phyloP scores from a whole-genome alignment of 2,113 vertebrate genomes.

The Chloroceryle aenea region DNA sequence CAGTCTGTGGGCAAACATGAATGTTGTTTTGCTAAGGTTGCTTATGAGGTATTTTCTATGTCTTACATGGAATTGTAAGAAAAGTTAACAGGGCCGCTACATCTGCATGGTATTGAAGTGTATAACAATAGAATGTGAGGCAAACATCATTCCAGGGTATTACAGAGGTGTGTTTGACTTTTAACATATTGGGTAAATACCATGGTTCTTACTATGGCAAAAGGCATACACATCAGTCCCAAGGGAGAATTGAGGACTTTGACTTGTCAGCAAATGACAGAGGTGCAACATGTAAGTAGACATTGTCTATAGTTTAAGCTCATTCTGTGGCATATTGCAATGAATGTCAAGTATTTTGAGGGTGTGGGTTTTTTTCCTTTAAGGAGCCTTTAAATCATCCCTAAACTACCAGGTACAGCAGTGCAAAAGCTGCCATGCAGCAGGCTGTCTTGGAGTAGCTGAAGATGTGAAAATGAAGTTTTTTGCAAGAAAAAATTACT shows the following conservation, averaged over 20 bases:
- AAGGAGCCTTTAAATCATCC: background rate
- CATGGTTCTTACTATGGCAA: background rate
- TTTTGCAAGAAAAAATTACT: background rate
- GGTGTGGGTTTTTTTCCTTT: background rate
- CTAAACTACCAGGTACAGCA: background rate
- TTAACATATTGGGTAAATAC: background rate
- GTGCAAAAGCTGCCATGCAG: background rate
- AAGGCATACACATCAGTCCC: background rate
- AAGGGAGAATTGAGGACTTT: background rate
- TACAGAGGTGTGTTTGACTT: background rate
- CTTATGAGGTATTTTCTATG: background rate
- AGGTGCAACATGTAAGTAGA: background rate
- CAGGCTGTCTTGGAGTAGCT: background rate
- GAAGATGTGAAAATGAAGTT: background rate
- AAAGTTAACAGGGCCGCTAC: background rate
- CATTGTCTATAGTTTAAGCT: background rate
- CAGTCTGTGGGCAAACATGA: background rate
- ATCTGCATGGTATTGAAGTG: background rate
- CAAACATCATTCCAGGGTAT: background rate
- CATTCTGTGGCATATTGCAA: background rate
- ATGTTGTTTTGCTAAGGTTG: background rate
- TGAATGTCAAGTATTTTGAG: background rate
- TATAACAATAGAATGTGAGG: background rate
- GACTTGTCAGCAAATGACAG: background rate
- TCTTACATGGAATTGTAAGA: background rate